These are phyloP conservation scores for Alcedo quadribrachys DNA, from an alignment of 2,797 vertebrate genomes.

Conservation along the genomic window DNA sequence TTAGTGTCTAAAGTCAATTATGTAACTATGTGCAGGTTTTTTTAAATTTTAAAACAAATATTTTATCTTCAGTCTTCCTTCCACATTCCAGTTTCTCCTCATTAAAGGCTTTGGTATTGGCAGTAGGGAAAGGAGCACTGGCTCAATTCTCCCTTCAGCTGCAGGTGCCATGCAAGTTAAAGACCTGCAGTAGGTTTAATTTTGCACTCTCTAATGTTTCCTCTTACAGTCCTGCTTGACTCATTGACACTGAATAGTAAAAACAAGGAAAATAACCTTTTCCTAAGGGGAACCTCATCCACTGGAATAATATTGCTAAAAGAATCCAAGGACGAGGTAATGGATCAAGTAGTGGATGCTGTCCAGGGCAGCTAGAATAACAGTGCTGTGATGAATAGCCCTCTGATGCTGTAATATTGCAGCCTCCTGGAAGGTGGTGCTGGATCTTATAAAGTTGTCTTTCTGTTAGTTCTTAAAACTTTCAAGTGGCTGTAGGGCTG, in stretches of 20 bases:
- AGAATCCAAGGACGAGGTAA: background rate
- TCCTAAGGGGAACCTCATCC: background rate
- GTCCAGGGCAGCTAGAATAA: background rate
- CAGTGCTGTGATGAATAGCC: background rate
- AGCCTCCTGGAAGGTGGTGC: background rate
- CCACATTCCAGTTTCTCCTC: background rate
- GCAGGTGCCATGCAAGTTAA: background rate
- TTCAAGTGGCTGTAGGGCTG: background rate
- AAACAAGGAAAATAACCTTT: conserved; percentile 1
- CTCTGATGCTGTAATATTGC: background rate
- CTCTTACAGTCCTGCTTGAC: background rate
- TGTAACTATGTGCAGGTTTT: background rate
- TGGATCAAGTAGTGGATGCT: background rate
- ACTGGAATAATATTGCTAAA: background rate
- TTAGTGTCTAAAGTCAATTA: background rate
- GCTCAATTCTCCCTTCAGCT: background rate
- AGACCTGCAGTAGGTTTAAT: background rate
- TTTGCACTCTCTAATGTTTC: background rate
- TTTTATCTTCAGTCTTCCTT: background rate
- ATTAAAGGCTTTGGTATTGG: background rate
- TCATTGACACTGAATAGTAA: background rate
- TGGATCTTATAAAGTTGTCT: background rate
- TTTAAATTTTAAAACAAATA: background rate
- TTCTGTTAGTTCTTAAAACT: background rate
- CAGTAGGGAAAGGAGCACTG: background rate